Conservation (phyloP, 2,888 invertebrate species). For the Linyphia triangularis region DNA sequence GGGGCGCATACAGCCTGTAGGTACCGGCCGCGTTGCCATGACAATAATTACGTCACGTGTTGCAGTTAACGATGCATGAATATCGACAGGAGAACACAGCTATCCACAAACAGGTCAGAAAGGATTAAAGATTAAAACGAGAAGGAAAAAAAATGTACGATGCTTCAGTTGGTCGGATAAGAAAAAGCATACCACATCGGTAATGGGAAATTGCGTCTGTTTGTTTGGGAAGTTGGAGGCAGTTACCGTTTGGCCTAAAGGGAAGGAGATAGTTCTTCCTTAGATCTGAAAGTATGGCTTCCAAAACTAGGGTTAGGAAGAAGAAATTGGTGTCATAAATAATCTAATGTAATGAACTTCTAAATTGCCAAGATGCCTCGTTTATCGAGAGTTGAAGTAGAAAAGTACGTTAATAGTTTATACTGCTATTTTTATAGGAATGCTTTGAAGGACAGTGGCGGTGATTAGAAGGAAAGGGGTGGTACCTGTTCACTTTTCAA, state of each 20-base stretch:
- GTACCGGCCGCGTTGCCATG: conserved; percentile 69
- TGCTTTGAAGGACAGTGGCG: too few relatives aligned
- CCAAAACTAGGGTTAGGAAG: not conserved
- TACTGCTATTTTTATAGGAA: not conserved
- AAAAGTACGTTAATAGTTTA: not conserved
- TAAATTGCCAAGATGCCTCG: not conserved
- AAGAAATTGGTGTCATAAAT: not conserved
- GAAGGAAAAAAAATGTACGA: not conserved
- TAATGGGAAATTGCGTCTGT: not conserved
- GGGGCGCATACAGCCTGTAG: conserved; percentile 55
- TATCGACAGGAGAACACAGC: conserved; percentile 60
- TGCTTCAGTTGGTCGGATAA: conserved; percentile 25
- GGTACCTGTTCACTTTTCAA: too few relatives aligned
- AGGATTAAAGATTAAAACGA: conserved; percentile 48
- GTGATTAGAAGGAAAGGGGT: too few relatives aligned
- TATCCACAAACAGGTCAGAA: conserved; percentile 52
- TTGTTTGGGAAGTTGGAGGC: not conserved
- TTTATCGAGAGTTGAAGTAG: not conserved
- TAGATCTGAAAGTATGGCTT: not conserved
- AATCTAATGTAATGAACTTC: not conserved
- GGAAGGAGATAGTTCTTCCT: not conserved
- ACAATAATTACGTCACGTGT: conserved; percentile 65
- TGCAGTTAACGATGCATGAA: conserved; percentile 65
- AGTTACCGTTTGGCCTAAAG: not conserved
- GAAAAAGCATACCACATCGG: not conserved